A percentile compares a stretch with the other conserved stretches of the same genome.
Evolutionary conservation across 2,888 invertebrate species (phyloP).

Genomic region (Zygogramma bicolorata): DNA sequence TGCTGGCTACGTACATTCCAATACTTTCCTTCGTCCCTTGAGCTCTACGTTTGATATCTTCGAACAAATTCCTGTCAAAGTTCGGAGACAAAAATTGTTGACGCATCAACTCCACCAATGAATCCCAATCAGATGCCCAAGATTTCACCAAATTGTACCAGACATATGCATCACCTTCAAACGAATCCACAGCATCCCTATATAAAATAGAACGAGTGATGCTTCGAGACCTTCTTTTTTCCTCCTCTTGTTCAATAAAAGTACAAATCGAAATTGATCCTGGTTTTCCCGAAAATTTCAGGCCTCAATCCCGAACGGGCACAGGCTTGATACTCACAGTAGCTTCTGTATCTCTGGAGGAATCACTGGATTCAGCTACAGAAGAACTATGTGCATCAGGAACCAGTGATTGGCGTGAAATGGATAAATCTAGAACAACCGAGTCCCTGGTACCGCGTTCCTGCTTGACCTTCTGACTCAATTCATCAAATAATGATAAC

Average conservation of each 20-base stretch:
- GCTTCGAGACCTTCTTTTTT: neutral
- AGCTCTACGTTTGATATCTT: no score
- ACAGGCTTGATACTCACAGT: conserved; percentile 1
- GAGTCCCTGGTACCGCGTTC: neutral
- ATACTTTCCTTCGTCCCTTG: no score
- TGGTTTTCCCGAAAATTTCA: conserved; percentile 9
- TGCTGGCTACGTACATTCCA: no score
- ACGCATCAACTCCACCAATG: no score
- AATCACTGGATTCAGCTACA: neutral
- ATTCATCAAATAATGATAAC: neutral
- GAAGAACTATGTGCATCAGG: conserved; percentile 15
- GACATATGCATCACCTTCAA: conserved; percentile 11
- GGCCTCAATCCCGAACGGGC: conserved; percentile 13
- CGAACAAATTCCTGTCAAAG: no score
- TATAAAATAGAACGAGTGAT: neutral
- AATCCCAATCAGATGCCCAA: no score
- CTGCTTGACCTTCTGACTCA: neutral
- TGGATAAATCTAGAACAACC: conserved; percentile 3
- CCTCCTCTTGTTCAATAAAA: conserved; percentile 14
- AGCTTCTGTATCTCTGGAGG: neutral
- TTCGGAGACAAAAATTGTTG: no score
- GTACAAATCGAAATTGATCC: conserved; percentile 1
- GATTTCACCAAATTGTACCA: conserved; percentile 15
- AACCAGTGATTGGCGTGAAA: neutral
- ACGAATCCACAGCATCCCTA: conserved; percentile 16